These are phyloP conservation scores for Ariolimax columbianus DNA, from an alignment of 2,888 invertebrate species.

Conservation along the genomic window DNA sequence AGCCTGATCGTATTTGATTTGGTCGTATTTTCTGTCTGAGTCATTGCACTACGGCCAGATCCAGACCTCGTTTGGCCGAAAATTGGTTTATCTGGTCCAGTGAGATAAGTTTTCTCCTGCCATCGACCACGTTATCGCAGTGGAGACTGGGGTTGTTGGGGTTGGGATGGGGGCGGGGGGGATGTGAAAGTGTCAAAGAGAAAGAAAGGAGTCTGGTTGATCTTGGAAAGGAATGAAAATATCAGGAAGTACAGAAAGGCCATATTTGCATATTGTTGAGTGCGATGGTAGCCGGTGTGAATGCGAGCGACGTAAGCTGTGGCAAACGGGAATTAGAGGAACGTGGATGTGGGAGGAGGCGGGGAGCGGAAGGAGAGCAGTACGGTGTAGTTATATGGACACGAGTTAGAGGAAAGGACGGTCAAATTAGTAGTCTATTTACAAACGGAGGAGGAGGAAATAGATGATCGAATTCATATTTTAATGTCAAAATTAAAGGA, in stretches of 20 bases:
- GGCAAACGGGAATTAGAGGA: background rate
- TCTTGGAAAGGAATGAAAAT: no score
- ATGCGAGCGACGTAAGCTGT: background rate
- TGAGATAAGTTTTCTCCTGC: background rate
- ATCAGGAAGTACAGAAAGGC: no score
- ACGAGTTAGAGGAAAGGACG: no score
- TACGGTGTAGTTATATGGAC: no score
- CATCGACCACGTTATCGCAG: background rate
- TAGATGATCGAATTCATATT: no score
- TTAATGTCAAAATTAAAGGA: no score
- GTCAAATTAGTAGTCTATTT: no score
- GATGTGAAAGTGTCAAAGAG: no score
- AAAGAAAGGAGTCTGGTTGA: no score
- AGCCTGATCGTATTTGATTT: background rate
- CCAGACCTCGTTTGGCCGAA: conserved; percentile 21
- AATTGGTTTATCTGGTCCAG: conserved; percentile 9
- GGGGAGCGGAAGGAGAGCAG: no score
- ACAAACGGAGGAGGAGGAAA: background rate
- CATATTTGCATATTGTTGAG: background rate
- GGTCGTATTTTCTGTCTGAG: background rate
- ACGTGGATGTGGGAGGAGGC: background rate
- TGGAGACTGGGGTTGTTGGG: background rate
- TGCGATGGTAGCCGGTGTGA: background rate
- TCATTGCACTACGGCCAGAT: background rate
- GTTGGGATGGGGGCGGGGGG: background rate